Conservation (phyloP, 1,140 invertebrate genomes). For the Neodiprion virginianus region DNA sequence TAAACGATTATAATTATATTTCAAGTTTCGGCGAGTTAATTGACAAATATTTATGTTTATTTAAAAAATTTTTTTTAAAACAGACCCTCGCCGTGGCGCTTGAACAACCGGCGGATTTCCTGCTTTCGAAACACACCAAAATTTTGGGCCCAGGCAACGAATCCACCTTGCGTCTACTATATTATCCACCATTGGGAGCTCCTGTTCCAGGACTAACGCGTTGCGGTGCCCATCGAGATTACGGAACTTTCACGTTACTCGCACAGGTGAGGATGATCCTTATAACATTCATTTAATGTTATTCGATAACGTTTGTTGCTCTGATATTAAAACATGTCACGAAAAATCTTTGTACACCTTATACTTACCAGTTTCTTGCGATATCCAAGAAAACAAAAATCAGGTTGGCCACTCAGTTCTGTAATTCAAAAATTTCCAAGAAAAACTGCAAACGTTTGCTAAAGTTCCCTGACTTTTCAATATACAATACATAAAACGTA, state of each 20-base stretch:
- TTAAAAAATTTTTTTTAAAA: slow-evolving; percentile 31
- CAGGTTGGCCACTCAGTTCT: too few relatives aligned
- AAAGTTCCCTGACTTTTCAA: too few relatives aligned
- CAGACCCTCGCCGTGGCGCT: slow-evolving; percentile 71
- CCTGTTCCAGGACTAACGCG: slow-evolving; percentile 64
- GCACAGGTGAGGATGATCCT: slow-evolving; percentile 63
- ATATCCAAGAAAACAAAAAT: too few relatives aligned
- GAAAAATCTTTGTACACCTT: too few relatives aligned
- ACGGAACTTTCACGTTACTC: slow-evolving; percentile 77
- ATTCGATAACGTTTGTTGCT: neutral
- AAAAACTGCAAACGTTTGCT: too few relatives aligned
- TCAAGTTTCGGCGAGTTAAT: too few relatives aligned
- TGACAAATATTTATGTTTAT: too few relatives aligned
- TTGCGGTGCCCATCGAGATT: slow-evolving; percentile 75
- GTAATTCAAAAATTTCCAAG: too few relatives aligned
- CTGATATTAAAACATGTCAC: too few relatives aligned
- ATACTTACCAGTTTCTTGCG: too few relatives aligned
- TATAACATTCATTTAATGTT: neutral
- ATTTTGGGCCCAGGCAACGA: slow-evolving; percentile 71
- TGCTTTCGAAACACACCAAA: slow-evolving; percentile 67
- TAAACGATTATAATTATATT: too few relatives aligned
- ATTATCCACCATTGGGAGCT: slow-evolving; percentile 69
- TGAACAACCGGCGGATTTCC: slow-evolving; percentile 59
- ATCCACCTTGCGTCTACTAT: slow-evolving; percentile 72
- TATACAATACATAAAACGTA: too few relatives aligned